Evolutionary conservation across 1,140 invertebrate species (phyloP).

Genomic region (Brachystomella parvula): DNA sequence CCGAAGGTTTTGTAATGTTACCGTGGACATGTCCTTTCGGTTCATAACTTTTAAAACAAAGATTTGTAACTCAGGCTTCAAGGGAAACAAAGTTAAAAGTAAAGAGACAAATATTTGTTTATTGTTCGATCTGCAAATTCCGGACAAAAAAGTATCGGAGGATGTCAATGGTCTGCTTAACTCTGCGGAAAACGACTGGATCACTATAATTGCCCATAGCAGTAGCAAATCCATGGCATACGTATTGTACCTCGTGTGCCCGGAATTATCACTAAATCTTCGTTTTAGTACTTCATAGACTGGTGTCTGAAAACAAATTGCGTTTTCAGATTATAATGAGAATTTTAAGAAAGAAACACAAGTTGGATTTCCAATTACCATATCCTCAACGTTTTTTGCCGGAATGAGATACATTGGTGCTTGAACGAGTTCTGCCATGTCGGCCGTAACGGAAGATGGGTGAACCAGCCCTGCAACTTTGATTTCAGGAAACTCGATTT

Average conservation of each 20-base stretch:
- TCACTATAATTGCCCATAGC: constrained; percentile 23
- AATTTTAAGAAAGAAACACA: neutral
- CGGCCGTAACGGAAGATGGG: constrained; percentile 22
- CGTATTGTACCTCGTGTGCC: constrained; percentile 26
- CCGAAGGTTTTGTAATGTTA: too few relatives aligned
- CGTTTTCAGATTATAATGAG: too few relatives aligned
- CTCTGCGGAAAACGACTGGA: constrained; percentile 1
- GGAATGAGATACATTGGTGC: constrained; percentile 29
- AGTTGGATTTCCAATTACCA: constrained; percentile 24
- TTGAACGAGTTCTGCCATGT: constrained; percentile 19
- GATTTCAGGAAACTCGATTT: constrained; percentile 19
- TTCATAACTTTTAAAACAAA: too few relatives aligned
- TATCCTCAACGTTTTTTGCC: constrained; percentile 25
- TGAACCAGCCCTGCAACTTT: constrained; percentile 30
- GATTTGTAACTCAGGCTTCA: too few relatives aligned
- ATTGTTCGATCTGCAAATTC: neutral
- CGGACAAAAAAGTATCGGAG: neutral
- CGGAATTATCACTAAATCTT: constrained; percentile 14
- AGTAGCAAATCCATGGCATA: constrained; percentile 29
- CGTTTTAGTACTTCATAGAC: constrained; percentile 17
- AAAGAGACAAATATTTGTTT: neutral
- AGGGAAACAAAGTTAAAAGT: too few relatives aligned
- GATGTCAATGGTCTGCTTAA: constrained; percentile 22
- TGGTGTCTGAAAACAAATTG: constrained; percentile 25
- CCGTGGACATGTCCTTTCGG: too few relatives aligned